Evolutionary conservation across 92 coral and sea anemone species (phyloP).

Genomic region (Anthopleura xanthogrammica): DNA sequence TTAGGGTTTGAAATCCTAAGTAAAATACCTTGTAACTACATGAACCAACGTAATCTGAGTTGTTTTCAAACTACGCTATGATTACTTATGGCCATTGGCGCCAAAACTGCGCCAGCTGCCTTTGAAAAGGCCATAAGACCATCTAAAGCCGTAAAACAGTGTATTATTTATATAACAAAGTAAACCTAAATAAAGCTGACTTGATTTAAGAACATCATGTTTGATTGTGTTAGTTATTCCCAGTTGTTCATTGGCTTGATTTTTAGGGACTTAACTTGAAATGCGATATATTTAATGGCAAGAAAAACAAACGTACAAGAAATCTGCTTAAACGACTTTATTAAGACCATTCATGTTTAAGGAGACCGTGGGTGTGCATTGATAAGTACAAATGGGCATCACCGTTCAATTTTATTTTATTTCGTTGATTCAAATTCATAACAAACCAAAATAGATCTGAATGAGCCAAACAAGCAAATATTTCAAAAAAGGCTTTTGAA

Average conservation of each 20-base stretch:
- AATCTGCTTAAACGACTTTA: slow-evolving; percentile 10
- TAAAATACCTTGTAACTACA: not conserved
- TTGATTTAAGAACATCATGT: not conserved
- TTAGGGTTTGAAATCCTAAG: not conserved
- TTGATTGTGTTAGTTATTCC: not conserved
- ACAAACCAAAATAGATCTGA: not conserved
- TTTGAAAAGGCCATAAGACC: not conserved
- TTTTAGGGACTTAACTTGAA: slow-evolving; percentile 1
- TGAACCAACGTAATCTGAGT: slow-evolving; percentile 4
- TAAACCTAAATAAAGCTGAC: slow-evolving; percentile 7
- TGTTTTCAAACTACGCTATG: not conserved
- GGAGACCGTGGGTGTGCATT: not conserved
- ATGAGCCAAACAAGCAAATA: not conserved
- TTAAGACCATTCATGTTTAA: not conserved
- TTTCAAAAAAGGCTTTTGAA: not conserved
- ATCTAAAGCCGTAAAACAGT: not conserved
- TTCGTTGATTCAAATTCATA: not conserved
- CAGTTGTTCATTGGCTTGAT: not conserved
- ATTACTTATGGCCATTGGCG: not conserved
- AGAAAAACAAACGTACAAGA: not conserved
- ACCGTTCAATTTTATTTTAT: not conserved
- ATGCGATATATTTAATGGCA: not conserved
- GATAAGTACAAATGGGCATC: not conserved
- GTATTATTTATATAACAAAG: not conserved
- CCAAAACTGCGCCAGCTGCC: not conserved